Conservation (phyloP, 2,797 vertebrate species). For the Harpia harpyja region DNA sequence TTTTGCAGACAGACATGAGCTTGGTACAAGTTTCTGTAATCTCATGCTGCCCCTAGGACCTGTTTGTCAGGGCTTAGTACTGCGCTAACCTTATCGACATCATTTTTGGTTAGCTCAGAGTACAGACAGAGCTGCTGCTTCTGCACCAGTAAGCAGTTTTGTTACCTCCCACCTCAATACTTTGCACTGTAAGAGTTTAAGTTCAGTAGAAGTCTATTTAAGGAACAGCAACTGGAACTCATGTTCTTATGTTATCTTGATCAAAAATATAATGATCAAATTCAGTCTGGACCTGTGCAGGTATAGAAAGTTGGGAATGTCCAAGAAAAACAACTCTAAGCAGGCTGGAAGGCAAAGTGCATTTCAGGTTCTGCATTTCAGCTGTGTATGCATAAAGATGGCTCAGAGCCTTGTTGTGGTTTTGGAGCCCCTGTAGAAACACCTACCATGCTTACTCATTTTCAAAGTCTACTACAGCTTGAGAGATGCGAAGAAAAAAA, state of each 20-base stretch:
- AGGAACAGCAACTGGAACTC: neutral
- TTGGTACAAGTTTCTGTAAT: neutral
- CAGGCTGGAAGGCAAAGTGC: neutral
- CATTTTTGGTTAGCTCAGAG: neutral
- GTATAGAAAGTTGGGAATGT: neutral
- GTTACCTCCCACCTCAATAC: neutral
- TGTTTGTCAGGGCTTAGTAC: neutral
- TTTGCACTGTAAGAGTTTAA: neutral
- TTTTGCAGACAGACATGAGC: neutral
- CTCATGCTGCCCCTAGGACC: neutral
- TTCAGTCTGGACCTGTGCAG: neutral
- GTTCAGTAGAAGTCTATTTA: neutral
- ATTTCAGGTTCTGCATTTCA: neutral
- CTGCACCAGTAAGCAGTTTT: neutral
- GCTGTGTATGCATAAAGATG: neutral
- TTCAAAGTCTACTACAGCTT: neutral
- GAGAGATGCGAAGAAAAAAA: neutral
- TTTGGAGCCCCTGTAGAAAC: neutral
- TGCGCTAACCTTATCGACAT: neutral
- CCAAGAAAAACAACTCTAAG: neutral
- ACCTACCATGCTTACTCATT: neutral
- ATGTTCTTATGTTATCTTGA: neutral
- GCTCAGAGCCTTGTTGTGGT: neutral
- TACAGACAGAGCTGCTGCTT: neutral
- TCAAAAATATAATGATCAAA: neutral